Percentiles rank a stretch among this genome's conserved stretches.
phyloP scores from a whole-genome alignment of 1,140 invertebrate genomes.

The Ceratina calcarata region DNA sequence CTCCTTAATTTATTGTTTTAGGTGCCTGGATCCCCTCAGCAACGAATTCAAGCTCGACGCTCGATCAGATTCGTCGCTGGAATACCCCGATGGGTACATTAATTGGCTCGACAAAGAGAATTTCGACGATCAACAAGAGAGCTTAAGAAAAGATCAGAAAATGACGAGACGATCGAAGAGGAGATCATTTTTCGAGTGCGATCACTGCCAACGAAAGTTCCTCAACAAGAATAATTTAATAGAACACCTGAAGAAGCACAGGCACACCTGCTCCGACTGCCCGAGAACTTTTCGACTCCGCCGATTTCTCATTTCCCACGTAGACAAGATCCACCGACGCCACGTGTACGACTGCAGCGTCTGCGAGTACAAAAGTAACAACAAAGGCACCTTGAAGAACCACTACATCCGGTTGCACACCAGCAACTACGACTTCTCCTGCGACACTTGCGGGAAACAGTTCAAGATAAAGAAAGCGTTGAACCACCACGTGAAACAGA shows the following conservation, averaged over 20 bases:
- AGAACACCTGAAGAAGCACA: slow-evolving; percentile 76
- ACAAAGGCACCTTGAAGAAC: slow-evolving; percentile 79
- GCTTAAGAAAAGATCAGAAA: neutral
- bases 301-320: slow-evolving; percentile 66
- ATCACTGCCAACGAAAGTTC: slow-evolving; percentile 72
- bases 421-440: slow-evolving; percentile 67
- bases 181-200: slow-evolving; percentile 47
- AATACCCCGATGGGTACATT: neutral
- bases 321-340: slow-evolving; percentile 71
- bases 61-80: neutral
- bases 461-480: slow-evolving; percentile 74
- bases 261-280: slow-evolving; percentile 65
- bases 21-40: slow-evolving; percentile 52
- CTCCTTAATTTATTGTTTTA: slow-evolving; percentile 59
- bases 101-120: slow-evolving; percentile 31
- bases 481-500: slow-evolving; percentile 61
- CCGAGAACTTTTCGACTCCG: slow-evolving; percentile 58
- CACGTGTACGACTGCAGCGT: slow-evolving; percentile 63
- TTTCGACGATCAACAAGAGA: neutral
- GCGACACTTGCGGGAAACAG: slow-evolving; percentile 73
- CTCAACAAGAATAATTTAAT: slow-evolving; percentile 76
- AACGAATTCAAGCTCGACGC: slow-evolving; percentile 38
- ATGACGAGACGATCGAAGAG: neutral
- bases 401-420: slow-evolving; percentile 78
- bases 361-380: slow-evolving; percentile 78